Evolutionary conservation across 2,888 invertebrate genomes (phyloP).

Genomic region (Latrodectus elegans): DNA sequence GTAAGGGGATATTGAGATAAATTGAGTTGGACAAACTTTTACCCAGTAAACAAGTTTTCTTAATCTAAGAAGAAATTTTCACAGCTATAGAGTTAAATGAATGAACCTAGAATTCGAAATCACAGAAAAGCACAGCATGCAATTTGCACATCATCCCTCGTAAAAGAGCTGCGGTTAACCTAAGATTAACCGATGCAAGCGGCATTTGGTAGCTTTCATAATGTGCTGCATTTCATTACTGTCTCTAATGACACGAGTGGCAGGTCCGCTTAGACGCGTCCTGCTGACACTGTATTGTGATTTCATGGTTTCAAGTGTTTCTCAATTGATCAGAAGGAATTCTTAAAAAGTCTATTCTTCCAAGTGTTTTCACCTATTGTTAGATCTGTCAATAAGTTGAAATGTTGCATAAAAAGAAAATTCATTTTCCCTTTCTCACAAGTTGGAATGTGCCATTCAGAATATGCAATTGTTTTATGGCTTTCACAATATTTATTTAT

Average conservation of each 20-base stretch:
- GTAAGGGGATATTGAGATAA: no score
- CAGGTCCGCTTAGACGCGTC: constrained; percentile 29
- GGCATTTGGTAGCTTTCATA: constrained; percentile 55
- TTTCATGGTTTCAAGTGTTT: constrained; percentile 22
- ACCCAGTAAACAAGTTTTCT: no score
- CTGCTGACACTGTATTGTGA: constrained; percentile 21
- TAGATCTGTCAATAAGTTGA: not conserved
- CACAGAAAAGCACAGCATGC: not conserved
- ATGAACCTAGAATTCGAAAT: no score
- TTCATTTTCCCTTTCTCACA: not conserved
- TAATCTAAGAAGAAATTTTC: no score
- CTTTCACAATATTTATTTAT: no score
- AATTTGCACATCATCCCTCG: constrained; percentile 22
- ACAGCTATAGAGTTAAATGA: no score
- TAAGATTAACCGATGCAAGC: constrained; percentile 66
- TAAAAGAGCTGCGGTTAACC: constrained; percentile 60
- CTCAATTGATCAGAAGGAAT: constrained; percentile 21
- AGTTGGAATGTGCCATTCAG: not conserved
- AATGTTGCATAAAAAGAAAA: not conserved
- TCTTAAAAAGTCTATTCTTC: constrained; percentile 22
- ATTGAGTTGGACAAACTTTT: no score
- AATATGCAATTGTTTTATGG: no score
- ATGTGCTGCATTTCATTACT: constrained; percentile 69
- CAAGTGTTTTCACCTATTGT: constrained; percentile 3
- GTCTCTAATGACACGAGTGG: constrained; percentile 54